Percentiles rank a stretch among this genome's conserved stretches.
phyloP scores from a whole-genome alignment of 2,113 vertebrate genomes.

The Hippocampus guttulatus region DNA sequence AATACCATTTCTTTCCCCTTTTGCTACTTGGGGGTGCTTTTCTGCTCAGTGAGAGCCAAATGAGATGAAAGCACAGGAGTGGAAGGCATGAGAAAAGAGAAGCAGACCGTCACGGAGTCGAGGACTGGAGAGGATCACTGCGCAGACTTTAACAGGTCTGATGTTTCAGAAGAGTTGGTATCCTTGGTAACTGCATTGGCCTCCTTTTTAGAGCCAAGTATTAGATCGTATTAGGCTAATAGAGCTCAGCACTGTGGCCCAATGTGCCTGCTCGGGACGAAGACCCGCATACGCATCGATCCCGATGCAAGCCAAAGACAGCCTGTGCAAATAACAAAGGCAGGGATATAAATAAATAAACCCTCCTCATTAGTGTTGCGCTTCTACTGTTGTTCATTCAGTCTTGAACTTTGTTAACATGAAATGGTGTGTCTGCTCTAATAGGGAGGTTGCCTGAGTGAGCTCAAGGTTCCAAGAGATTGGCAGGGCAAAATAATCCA shows the following conservation, averaged over 20 bases:
- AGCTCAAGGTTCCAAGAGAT: slow-evolving; percentile 26
- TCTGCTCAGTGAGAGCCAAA: slow-evolving; percentile 23
- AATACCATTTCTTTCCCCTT: slow-evolving; percentile 16
- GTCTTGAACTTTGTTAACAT: slow-evolving; percentile 19
- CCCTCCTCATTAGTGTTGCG: slow-evolving; percentile 18
- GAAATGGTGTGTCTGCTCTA: not conserved
- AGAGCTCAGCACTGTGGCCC: slow-evolving; percentile 25
- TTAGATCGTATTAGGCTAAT: slow-evolving; percentile 52
- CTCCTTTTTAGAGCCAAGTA: slow-evolving; percentile 66
- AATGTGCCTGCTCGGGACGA: slow-evolving; percentile 24
- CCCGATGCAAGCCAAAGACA: slow-evolving; percentile 12
- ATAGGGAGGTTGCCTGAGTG: slow-evolving; percentile 9
- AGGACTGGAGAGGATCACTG: slow-evolving; percentile 49
- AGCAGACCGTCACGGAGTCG: slow-evolving; percentile 30
- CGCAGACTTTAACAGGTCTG: slow-evolving; percentile 47
- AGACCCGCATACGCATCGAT: slow-evolving; percentile 19
- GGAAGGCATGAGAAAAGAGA: slow-evolving; percentile 38
- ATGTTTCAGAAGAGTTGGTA: slow-evolving; percentile 63
- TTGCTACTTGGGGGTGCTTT: slow-evolving; percentile 9
- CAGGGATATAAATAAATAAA: not conserved
- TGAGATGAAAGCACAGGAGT: slow-evolving; percentile 37
- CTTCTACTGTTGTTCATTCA: slow-evolving; percentile 8
- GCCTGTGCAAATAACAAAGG: not conserved
- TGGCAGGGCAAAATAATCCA: slow-evolving; percentile 18
- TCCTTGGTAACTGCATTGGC: slow-evolving; percentile 71